These are phyloP conservation scores for Benthosema pterotum DNA, from an alignment of 2,797 vertebrate species.

Conservation along the genomic window DNA sequence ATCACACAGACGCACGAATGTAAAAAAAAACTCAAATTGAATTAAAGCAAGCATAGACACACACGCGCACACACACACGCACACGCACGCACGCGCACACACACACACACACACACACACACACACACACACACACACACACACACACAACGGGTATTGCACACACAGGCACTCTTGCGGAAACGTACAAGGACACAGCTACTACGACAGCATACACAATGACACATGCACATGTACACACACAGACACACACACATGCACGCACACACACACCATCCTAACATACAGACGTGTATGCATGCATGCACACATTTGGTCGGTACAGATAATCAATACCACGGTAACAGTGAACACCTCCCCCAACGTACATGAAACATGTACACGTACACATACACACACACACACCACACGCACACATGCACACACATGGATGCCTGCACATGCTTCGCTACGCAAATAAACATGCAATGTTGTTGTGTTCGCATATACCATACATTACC, in stretches of 20 bases:
- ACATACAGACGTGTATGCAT: neutral
- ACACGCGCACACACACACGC: conserved; percentile 3
- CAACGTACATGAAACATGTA: neutral
- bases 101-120: neutral
- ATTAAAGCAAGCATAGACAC: neutral
- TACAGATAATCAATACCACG: neutral
- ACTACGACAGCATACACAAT: neutral
- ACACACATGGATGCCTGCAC: neutral
- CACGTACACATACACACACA: too few relatives aligned
- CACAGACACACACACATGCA: neutral
- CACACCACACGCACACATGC: neutral
- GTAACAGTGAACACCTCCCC: neutral
- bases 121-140: conserved; percentile 28
- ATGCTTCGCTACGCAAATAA: neutral
- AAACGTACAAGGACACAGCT: too few relatives aligned
- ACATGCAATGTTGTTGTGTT: neutral
- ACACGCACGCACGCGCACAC: neutral
- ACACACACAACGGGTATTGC: conserved; percentile 41
- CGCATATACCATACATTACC: too few relatives aligned
- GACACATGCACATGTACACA: neutral
- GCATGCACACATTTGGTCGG: neutral
- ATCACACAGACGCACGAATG: conserved; percentile 1
- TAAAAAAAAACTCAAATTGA: too few relatives aligned
- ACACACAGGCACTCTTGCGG: too few relatives aligned
- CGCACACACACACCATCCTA: neutral